Evolutionary conservation across 2,113 vertebrate genomes (phyloP), one percentile per base, ranked within the genome.

Genomic region (Buteo buteo): DNA sequence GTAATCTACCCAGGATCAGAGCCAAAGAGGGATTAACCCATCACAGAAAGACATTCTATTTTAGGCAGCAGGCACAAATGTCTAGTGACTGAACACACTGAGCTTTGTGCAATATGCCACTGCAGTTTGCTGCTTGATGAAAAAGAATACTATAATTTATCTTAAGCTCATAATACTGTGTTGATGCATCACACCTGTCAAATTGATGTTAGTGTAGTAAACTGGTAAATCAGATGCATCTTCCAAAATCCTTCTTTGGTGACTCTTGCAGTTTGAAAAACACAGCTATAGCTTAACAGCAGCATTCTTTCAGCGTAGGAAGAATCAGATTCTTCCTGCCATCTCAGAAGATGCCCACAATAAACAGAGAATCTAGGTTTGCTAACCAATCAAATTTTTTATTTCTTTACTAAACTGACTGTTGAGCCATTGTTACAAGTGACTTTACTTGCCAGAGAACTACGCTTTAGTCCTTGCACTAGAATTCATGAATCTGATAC

Each of bases 11-110:
- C 96, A 94, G 97, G 93, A 97, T 70, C 79, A 88, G 94, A 97
- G 98, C 98, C 98, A 98, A 98, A 96, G 94, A 95, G 82, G 98
- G 98, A 98, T 99, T 98, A 98, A 98, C 97, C 92, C 96, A 93
- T 96, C 98, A 94, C 93, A 97, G 96, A 95, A 97, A 98, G 98
- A 98, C 96, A 61, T 97, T 98, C 98, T 98, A 98, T 98, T 98
- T 98, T 97, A 73, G 77, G 95, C 93, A 94, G 72, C 85, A 72
- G 65, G 93, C 96, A 81, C 98, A 98, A 98, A 98, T 97, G 97
- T 97, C 95, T 86, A 90, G 93, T 94, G 96, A 90, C 97, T 91
- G 96, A 95, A 94, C 94, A 95, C 55, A 32, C 54, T 79, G 92
- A 95, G 95, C 85, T 95, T 86, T 95, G 87, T 97, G 92, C 94